A percentile compares a stretch with the other conserved stretches of the same genome.
phyloP scores from a whole-genome alignment of 2,797 vertebrate genomes.

The Microchirus variegatus region DNA sequence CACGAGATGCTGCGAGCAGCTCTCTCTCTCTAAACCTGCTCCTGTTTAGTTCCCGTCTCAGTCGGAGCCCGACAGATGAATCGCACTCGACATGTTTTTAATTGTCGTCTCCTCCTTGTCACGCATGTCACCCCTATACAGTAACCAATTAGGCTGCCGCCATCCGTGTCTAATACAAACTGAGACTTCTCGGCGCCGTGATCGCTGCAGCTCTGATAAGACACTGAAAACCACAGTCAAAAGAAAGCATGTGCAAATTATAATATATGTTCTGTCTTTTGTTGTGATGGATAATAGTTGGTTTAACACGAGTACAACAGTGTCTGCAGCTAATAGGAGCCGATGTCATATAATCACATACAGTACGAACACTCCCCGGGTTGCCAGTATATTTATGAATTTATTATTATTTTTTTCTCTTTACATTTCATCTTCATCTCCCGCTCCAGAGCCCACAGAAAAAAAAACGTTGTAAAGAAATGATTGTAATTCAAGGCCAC shows the following conservation, averaged over 20 bases:
- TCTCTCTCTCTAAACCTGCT: constrained; percentile 12
- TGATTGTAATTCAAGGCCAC: constrained; percentile 79
- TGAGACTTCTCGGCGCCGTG: constrained; percentile 33
- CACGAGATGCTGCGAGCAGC: constrained; percentile 17
- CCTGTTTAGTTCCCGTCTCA: constrained; percentile 36
- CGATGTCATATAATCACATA: constrained; percentile 10
- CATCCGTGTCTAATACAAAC: constrained; percentile 64
- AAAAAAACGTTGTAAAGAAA: constrained; percentile 51
- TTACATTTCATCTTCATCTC: constrained; percentile 51
- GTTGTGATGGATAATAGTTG: constrained; percentile 19
- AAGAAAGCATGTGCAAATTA: constrained; percentile 30
- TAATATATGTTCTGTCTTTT: constrained; percentile 23
- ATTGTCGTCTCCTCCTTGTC: constrained; percentile 67
- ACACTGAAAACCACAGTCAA: constrained; percentile 22
- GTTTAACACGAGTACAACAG: constrained; percentile 18
- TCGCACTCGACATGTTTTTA: constrained; percentile 60
- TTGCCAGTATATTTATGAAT: constrained; percentile 65
- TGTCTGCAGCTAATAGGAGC: constrained; percentile 22
- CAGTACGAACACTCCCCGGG: constrained; percentile 15
- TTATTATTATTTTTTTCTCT: constrained; percentile 66
- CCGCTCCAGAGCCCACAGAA: constrained; percentile 57
- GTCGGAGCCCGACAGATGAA: constrained; percentile 44
- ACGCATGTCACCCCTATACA: constrained; percentile 35
- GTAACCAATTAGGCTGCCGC: constrained; percentile 64
- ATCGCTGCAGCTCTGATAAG: constrained; percentile 22